Percentiles rank a stretch among this genome's conserved stretches.
Evolutionary conservation across 2,113 vertebrate species (phyloP).

Genomic region (Rhegmatorhina hoffmannsi): DNA sequence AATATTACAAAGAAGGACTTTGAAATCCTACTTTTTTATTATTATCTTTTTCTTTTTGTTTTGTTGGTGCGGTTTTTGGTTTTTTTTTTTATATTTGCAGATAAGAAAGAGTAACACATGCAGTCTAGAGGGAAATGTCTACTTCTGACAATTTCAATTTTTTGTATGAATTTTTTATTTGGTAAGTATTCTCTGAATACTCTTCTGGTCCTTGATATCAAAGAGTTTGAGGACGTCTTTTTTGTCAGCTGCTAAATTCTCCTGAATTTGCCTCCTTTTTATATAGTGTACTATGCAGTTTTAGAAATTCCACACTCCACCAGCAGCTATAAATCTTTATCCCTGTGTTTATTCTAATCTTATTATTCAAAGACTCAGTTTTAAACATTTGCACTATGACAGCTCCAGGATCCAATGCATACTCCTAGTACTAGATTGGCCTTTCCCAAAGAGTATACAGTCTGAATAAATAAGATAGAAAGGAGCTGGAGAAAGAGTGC

Average conservation of each 20-base stretch:
- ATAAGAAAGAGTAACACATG: not conserved
- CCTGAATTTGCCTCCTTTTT: not conserved
- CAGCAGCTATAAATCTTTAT: not conserved
- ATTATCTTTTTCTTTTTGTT: not conserved
- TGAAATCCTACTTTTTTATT: not conserved
- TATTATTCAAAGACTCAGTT: not conserved
- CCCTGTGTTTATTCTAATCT: not conserved
- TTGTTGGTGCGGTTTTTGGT: accelerated
- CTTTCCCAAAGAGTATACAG: not conserved
- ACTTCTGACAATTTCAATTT: not conserved
- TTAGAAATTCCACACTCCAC: not conserved
- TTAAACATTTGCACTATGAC: conserved; percentile 1
- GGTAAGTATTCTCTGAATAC: not conserved
- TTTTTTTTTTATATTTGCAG: not conserved
- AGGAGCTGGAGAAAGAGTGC: not conserved
- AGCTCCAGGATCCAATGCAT: not conserved
- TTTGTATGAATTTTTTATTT: not conserved
- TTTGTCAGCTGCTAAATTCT: not conserved
- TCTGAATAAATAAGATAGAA: conserved; percentile 41
- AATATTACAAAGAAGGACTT: not conserved
- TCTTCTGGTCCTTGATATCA: not conserved
- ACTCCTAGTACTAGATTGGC: not conserved
- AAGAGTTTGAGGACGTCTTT: not conserved
- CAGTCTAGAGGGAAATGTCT: not conserved
- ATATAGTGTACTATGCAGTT: not conserved